A percentile compares a stretch with the other conserved stretches of the same genome.
Conservation (phyloP, 2,113 vertebrate genomes). For the Chunga burmeisteri region DNA sequence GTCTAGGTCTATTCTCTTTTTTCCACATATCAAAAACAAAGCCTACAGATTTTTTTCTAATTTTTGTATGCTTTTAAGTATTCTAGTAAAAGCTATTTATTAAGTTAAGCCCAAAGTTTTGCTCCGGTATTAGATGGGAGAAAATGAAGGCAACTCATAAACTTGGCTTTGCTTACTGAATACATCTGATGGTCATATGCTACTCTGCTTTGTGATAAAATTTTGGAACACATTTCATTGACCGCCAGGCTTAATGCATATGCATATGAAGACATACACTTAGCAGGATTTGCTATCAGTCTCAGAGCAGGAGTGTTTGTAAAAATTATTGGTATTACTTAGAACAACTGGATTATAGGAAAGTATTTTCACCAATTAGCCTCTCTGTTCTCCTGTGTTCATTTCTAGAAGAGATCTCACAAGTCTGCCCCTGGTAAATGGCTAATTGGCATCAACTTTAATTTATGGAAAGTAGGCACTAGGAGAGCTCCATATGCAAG, state of each 20-base stretch:
- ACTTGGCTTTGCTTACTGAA: background rate
- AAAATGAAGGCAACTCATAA: background rate
- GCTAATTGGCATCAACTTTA: background rate
- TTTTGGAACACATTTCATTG: background rate
- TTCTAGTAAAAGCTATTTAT: background rate
- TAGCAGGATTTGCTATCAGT: background rate
- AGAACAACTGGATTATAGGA: background rate
- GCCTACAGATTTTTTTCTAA: background rate
- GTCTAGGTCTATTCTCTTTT: background rate
- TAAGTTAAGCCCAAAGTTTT: background rate
- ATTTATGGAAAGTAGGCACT: background rate
- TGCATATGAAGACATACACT: background rate
- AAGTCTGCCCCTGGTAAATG: background rate
- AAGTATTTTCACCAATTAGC: background rate
- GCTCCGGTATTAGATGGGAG: background rate
- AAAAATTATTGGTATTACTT: background rate
- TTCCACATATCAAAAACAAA: background rate
- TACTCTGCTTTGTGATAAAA: background rate
- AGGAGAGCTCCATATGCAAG: background rate
- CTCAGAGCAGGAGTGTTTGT: background rate
- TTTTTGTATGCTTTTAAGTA: background rate
- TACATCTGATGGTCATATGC: background rate
- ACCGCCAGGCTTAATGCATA: background rate
- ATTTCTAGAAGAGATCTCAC: conserved; percentile 42
- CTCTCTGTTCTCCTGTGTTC: background rate